These are phyloP conservation scores for Mesaphorura yosii DNA, from an alignment of 1,140 invertebrate species.

Conservation along the genomic window DNA sequence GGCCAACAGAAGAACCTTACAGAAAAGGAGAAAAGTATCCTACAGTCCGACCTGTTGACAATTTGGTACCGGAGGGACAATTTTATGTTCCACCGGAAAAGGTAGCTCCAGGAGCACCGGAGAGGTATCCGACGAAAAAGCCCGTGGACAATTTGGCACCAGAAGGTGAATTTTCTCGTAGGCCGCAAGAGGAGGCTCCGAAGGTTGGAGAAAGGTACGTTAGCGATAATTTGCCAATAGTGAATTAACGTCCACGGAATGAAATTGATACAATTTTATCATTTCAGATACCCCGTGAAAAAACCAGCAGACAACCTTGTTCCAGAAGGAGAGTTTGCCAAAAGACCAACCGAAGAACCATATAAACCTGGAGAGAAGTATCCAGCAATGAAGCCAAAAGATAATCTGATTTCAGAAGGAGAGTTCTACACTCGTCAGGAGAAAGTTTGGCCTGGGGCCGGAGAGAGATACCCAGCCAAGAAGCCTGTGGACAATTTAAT, in stretches of 20 bases:
- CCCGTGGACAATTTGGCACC: slow-evolving; percentile 36
- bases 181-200: slow-evolving; percentile 10
- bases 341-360: slow-evolving; percentile 20
- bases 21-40: slow-evolving; percentile 37
- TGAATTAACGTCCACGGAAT: no score
- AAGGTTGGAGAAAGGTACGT: not conserved
- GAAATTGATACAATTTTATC: no score
- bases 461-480: slow-evolving; percentile 31
- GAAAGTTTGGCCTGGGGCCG: slow-evolving; percentile 23
- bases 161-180: slow-evolving; percentile 40
- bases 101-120: slow-evolving; percentile 26
- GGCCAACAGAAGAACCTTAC: slow-evolving; percentile 24
- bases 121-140: slow-evolving; percentile 23
- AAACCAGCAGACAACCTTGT: slow-evolving; percentile 43
- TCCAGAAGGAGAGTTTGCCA: slow-evolving; percentile 28
- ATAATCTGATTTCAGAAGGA: slow-evolving; percentile 44
- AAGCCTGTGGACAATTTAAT: slow-evolving; percentile 31
- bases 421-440: slow-evolving; percentile 24
- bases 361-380: slow-evolving; percentile 37
- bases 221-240: no score
- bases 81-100: slow-evolving; percentile 36
- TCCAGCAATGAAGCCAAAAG: slow-evolving; percentile 39
- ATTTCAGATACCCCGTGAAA: slow-evolving; percentile 25
- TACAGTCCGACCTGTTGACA: slow-evolving; percentile 45
- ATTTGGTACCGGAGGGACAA: slow-evolving; percentile 35